Base-by-base conservation (phyloP, 2,113 vertebrate genomes). In the Gracilinanus agilis region DNA sequence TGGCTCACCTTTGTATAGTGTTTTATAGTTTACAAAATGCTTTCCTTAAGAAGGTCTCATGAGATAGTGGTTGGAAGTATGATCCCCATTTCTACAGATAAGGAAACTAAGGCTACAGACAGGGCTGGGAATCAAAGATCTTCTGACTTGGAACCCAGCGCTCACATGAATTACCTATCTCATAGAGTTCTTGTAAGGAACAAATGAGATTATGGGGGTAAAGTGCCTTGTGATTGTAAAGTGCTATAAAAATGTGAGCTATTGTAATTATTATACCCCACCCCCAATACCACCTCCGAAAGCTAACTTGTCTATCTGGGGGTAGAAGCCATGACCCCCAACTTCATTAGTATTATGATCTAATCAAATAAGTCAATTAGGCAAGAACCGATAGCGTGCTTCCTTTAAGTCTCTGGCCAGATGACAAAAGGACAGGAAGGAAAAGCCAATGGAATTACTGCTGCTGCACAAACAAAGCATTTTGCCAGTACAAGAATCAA, bases 211-310 rank as follows among this genome's bases (percentile, higher is more conserved):
- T 24, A 49, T 9, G 25, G 44, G 58, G 12, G 58, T 54, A 88
- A 93, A 94, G 61, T n/a, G n/a, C 54, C 89, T 90, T 27, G 9
- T 44, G 58, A 94, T 90, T 61, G 91, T 2, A 90, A 88, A 96
- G 54, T 1, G 53, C 92, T 53, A 13, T 44, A 53, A 2, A 96
- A 91, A 55, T 55, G 40, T 75, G 67, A 75, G 67, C 67, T 75
- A 75, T 34, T 67, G 12, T 67, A 34, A 58, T 58, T 27, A 34
- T 67, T 67, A 67, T 6, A 75, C 67, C 21, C 34, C n/a, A 12
- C 34, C 29, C 61, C 61, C 67, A 75, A 67, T 12, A 67, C 13
- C 29, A 67, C n/a, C 34, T 21, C 7, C 90, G 90, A 53, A 34
- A 88, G 67, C 58, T 61, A 19, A 92, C 58, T 24, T 44, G 24